These are phyloP conservation scores for Lymantria dispar DNA, from an alignment of 2,888 invertebrate genomes.

Conservation along the genomic window DNA sequence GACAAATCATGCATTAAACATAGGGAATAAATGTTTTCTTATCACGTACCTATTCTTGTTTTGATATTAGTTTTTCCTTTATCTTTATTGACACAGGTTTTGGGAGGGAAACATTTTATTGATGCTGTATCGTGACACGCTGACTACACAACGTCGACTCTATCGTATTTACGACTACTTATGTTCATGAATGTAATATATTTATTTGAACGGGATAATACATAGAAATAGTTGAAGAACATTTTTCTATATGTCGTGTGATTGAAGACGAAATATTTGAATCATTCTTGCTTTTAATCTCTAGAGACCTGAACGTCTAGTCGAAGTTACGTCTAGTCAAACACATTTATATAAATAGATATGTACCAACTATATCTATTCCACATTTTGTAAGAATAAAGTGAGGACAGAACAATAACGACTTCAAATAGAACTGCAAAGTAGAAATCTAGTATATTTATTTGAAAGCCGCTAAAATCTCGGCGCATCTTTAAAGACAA, in stretches of 20 bases:
- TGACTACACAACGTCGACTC: conserved; percentile 38
- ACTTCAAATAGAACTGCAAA: conserved; percentile 52
- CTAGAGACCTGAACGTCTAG: conserved; percentile 13
- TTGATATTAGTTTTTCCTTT: conserved; percentile 81
- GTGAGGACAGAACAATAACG: conserved; percentile 55
- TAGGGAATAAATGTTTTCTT: conserved; percentile 83
- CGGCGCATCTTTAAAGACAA: conserved; percentile 54
- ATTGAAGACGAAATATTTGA: conserved; percentile 10
- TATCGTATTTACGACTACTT: conserved; percentile 24
- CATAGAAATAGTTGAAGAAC: background rate
- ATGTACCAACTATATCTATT: conserved; percentile 28
- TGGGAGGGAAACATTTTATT: conserved; percentile 67
- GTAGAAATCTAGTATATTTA: conserved; percentile 72
- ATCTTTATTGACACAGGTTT: conserved; percentile 82
- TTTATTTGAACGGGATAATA: conserved; percentile 3
- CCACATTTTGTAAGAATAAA: conserved; percentile 35
- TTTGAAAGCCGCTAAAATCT: conserved; percentile 67
- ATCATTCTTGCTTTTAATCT: conserved; percentile 16
- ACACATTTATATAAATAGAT: background rate
- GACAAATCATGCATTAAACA: conserved; percentile 83
- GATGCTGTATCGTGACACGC: conserved; percentile 58
- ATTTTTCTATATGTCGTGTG: background rate
- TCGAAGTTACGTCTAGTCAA: conserved; percentile 7
- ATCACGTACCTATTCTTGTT: conserved; percentile 82
- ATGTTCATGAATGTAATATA: conserved; percentile 13